Conservation (phyloP, 2,113 vertebrate genomes). For the Telmatochromis bifrenatus region DNA sequence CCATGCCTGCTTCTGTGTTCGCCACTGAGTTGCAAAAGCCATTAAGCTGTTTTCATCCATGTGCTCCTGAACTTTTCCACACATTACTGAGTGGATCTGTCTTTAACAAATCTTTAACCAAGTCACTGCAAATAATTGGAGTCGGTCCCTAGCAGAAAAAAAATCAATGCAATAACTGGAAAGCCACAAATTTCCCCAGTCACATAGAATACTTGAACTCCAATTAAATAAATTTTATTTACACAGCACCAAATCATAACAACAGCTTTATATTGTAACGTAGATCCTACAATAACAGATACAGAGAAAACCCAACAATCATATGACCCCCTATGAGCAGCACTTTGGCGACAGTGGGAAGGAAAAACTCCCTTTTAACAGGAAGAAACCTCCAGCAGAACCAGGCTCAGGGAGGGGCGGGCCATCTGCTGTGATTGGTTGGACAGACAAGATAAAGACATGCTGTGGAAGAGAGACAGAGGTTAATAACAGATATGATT, state of each 20-base stretch:
- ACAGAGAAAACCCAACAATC: background rate
- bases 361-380: background rate
- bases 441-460: no score
- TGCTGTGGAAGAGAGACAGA: no score
- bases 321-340: background rate
- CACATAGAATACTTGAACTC: background rate
- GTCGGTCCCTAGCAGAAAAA: background rate
- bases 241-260: background rate
- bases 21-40: background rate
- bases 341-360: accelerated
- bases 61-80: background rate
- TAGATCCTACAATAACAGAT: accelerated
- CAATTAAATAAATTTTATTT: background rate
- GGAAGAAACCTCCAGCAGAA: background rate
- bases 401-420: background rate
- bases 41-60: background rate
- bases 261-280: background rate
- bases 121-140: accelerated
- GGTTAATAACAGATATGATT: no score
- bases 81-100: background rate
- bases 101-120: background rate
- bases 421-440: accelerated
- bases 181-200: background rate
- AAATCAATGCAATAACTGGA: background rate
- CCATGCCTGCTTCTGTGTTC: background rate